These are phyloP conservation scores for Oppia nitens DNA, from an alignment of 1,140 invertebrate species.

Conservation along the genomic window DNA sequence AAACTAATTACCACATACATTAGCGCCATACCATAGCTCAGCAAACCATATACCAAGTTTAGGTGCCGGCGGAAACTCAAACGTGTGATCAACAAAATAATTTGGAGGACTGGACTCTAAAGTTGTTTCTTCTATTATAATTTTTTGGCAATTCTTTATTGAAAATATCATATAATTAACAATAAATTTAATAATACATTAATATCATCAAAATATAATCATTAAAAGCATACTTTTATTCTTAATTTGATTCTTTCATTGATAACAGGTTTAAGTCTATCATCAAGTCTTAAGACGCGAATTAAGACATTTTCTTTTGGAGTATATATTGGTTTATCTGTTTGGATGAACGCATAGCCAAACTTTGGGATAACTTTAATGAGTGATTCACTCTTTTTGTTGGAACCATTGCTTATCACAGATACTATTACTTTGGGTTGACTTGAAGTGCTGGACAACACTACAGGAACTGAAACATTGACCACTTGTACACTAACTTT, in stretches of 20 bases:
- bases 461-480: too few species aligned
- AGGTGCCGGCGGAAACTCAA: slow-evolving; percentile 20
- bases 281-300: slow-evolving; percentile 16
- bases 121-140: slow-evolving; percentile 15
- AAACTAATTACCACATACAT: slow-evolving; percentile 1
- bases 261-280: slow-evolving; percentile 14
- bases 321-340: slow-evolving; percentile 21
- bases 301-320: slow-evolving; percentile 18
- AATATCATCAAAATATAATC: not conserved
- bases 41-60: slow-evolving; percentile 20
- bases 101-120: not conserved
- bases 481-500: not conserved
- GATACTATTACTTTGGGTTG: not conserved
- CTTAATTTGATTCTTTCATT: slow-evolving; percentile 14
- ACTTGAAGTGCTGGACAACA: too few species aligned
- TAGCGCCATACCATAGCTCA: slow-evolving; percentile 16
- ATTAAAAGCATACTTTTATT: slow-evolving; percentile 18
- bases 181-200: too few species aligned
- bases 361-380: slow-evolving; percentile 1
- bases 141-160: slow-evolving; percentile 21
- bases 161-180: not conserved
- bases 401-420: not conserved
- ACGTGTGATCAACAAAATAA: slow-evolving; percentile 16
- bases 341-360: slow-evolving; percentile 20
- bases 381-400: slow-evolving; percentile 1